Percentiles rank a stretch among this genome's conserved stretches.
Evolutionary conservation across 2,888 invertebrate species (phyloP).

Genomic region (Lymantria dispar): DNA sequence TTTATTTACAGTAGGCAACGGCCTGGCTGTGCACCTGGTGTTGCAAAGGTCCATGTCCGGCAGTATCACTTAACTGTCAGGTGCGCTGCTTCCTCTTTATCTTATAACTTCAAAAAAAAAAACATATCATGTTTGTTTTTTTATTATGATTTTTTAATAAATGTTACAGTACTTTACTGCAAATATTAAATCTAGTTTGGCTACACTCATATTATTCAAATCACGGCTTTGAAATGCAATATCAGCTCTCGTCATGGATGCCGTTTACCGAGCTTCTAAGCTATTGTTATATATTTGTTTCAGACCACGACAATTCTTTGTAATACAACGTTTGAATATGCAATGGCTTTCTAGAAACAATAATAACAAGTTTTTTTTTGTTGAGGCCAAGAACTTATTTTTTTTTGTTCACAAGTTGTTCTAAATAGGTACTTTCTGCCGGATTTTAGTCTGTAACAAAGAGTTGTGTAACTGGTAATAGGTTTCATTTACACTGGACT

Average conservation of each 20-base stretch:
- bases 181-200: background rate
- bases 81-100: no score
- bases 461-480: conserved; percentile 43
- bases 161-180: no score
- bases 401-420: conserved; percentile 40
- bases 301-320: conserved; percentile 40
- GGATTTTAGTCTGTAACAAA: conserved; percentile 44
- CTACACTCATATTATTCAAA: conserved; percentile 17
- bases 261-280: conserved; percentile 16
- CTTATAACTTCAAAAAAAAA: no score
- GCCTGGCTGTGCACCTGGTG: no score
- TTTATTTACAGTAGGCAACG: no score
- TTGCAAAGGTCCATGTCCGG: no score
- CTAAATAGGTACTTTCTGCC: conserved; percentile 49
- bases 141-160: no score
- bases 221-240: conserved; percentile 23
- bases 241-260: conserved; percentile 30
- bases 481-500: background rate
- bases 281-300: conserved; percentile 59
- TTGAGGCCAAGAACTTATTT: conserved; percentile 13
- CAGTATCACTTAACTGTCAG: no score
- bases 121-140: no score
- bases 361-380: conserved; percentile 28
- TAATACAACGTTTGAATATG: conserved; percentile 49
- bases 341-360: conserved; percentile 59